Conservation (phyloP, 2,888 invertebrate genomes). For the Argyresthia albistria region DNA sequence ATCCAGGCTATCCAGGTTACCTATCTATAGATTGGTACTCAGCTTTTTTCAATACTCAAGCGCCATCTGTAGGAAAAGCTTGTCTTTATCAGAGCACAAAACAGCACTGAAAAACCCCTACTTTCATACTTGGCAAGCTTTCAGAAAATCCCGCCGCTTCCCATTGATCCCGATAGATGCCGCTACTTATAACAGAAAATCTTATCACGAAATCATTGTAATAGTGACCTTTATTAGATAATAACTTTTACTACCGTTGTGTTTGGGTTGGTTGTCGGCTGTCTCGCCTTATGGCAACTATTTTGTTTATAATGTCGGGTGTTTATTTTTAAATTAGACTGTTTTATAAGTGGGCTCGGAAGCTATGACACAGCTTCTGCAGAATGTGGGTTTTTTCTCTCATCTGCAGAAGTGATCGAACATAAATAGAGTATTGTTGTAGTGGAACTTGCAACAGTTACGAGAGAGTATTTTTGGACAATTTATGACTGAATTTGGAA, state of each 20-base stretch:
- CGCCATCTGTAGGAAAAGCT: not conserved
- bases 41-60: not conserved
- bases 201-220: not conserved
- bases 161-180: conserved; percentile 31
- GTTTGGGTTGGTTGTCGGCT: too few species aligned
- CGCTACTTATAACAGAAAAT: conserved; percentile 16
- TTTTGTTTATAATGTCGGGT: conserved; percentile 43
- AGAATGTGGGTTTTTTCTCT: conserved; percentile 18
- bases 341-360: conserved; percentile 62
- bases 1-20: too few species aligned
- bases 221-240: not conserved
- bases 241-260: too few species aligned
- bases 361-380: conserved; percentile 37
- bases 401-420: too few species aligned
- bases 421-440: too few species aligned
- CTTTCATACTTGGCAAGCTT: conserved; percentile 23
- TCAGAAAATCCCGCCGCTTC: conserved; percentile 29
- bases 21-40: not conserved
- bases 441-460: too few species aligned
- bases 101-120: too few species aligned
- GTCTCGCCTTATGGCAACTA: conserved; percentile 6
- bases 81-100: not conserved
- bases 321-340: conserved; percentile 61
- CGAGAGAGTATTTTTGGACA: too few species aligned
- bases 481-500: too few species aligned